Percentiles rank a stretch among this genome's conserved stretches.
Conservation (phyloP, 2,797 vertebrate species). For the Oceanodroma leucorhoa region DNA sequence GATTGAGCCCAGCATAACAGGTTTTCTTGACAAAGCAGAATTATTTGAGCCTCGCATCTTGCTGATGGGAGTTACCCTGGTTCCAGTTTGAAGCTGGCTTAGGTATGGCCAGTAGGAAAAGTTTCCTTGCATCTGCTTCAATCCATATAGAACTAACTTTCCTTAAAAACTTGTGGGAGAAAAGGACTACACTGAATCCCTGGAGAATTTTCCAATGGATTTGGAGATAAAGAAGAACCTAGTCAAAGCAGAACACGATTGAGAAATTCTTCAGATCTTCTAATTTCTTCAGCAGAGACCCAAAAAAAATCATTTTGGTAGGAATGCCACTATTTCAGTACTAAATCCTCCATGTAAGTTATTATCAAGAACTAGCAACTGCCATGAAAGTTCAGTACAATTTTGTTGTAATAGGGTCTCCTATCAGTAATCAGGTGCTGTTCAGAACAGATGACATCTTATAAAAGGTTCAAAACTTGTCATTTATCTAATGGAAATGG, state of each 20-base stretch:
- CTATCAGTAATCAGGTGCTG: not conserved
- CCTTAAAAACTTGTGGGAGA: not conserved
- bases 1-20: fast-evolving
- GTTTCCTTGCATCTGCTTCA: not conserved
- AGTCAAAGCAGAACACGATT: not conserved
- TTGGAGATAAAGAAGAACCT: not conserved
- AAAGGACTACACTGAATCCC: not conserved
- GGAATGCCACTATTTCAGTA: not conserved
- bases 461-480: not conserved
- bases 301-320: fast-evolving
- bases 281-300: fast-evolving
- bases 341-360: not conserved
- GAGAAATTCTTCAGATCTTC: not conserved
- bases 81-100: not conserved
- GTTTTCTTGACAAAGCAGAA: not conserved
- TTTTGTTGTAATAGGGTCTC: not conserved
- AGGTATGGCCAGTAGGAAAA: fast-evolving
- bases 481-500: not conserved
- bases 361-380: not conserved
- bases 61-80: not conserved
- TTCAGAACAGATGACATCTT: not conserved
- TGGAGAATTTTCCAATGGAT: not conserved
- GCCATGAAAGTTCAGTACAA: not conserved
- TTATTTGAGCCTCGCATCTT: not conserved
- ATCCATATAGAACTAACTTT: not conserved